Evolutionary conservation across 2,797 vertebrate genomes (phyloP).

Genomic region (Pteronotus mesoamericanus): DNA sequence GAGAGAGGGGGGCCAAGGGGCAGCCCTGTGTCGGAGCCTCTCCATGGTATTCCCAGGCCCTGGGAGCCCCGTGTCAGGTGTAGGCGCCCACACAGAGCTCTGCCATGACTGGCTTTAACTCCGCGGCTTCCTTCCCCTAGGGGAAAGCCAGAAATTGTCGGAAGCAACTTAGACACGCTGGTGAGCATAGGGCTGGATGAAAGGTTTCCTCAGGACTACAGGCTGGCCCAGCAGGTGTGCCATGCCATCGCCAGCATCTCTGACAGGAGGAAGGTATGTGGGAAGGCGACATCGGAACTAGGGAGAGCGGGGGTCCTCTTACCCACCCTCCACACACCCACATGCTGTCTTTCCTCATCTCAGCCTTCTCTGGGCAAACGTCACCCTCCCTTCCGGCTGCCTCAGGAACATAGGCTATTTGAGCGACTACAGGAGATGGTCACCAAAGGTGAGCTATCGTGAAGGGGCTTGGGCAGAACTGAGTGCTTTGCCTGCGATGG

Average conservation of each 20-base stretch:
- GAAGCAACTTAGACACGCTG: slow-evolving; percentile 94
- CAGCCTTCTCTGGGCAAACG: slow-evolving; percentile 83
- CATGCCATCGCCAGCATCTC: slow-evolving; percentile 89
- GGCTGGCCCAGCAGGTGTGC: slow-evolving; percentile 91
- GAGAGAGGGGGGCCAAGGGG: not conserved
- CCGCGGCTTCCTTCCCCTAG: slow-evolving; percentile 77
- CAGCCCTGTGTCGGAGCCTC: not conserved
- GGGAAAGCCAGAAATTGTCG: slow-evolving; percentile 93
- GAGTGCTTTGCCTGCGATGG: not conserved
- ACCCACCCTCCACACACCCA: not conserved
- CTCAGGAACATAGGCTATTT: slow-evolving; percentile 91
- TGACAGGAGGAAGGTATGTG: slow-evolving; percentile 86
- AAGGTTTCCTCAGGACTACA: slow-evolving; percentile 89
- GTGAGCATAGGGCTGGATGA: slow-evolving; percentile 90
- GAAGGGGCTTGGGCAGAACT: not conserved
- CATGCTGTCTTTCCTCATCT: not conserved
- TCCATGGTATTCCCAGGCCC: not conserved
- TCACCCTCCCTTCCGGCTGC: slow-evolving; percentile 87
- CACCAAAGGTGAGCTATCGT: slow-evolving; percentile 82
- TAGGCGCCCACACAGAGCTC: not conserved
- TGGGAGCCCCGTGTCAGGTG: not conserved
- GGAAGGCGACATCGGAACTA: not conserved
- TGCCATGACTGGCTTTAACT: not conserved
- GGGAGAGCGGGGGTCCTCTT: not conserved
- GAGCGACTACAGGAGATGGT: slow-evolving; percentile 85